These are phyloP conservation scores for Silvanus unidentatus DNA, from an alignment of 2,888 invertebrate species.

Conservation along the genomic window DNA sequence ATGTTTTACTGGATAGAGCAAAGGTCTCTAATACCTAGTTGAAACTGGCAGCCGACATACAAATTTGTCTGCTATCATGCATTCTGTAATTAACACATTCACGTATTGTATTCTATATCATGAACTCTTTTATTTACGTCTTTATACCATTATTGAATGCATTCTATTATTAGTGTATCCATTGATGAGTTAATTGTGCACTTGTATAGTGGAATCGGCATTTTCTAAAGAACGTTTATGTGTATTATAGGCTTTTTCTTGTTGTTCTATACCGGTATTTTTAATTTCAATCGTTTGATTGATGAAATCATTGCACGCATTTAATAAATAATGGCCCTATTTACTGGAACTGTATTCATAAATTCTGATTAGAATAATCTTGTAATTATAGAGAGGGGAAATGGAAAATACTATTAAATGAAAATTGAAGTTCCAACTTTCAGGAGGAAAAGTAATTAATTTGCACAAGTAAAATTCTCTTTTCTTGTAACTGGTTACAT, in stretches of 20 bases:
- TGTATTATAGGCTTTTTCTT: too few relatives aligned
- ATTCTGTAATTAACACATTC: conserved; percentile 1
- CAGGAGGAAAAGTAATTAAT: conserved; percentile 17
- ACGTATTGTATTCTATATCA: neutral
- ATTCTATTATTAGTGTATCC: too few relatives aligned
- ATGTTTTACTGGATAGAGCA: conserved; percentile 20
- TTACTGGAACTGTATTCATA: neutral
- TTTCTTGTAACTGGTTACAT: conserved; percentile 10
- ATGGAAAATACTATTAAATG: conserved; percentile 13
- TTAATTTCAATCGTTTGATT: too few relatives aligned
- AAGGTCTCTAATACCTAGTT: conserved; percentile 15
- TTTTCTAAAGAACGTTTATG: too few relatives aligned
- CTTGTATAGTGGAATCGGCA: too few relatives aligned
- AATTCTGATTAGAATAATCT: conserved; percentile 8
- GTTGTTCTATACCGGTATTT: too few relatives aligned
- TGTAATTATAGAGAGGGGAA: neutral
- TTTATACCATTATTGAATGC: too few relatives aligned
- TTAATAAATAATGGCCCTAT: too few relatives aligned
- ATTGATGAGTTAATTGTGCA: too few relatives aligned
- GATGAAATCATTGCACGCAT: too few relatives aligned
- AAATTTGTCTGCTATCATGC: conserved; percentile 18
- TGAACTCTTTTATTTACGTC: neutral
- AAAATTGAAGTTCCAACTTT: conserved; percentile 19
- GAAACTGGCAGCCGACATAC: conserved; percentile 18
- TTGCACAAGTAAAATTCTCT: conserved; percentile 19